These are phyloP conservation scores for Meliscaeva auricollis DNA, from an alignment of 2,888 invertebrate genomes.

Conservation along the genomic window DNA sequence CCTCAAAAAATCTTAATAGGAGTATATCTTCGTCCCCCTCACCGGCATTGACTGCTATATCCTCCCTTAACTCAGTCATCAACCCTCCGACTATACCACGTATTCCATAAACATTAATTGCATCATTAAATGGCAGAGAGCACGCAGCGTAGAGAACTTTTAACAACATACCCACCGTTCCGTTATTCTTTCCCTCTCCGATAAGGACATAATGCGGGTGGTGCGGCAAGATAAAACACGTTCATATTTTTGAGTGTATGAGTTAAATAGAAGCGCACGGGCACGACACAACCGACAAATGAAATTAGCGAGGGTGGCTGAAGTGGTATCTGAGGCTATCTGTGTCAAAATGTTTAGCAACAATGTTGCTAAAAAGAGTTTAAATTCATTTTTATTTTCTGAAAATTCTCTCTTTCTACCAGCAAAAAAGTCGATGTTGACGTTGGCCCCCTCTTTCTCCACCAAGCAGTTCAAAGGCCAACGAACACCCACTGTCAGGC, in stretches of 20 bases:
- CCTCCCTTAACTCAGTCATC: conserved; percentile 20
- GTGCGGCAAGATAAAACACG: conserved; percentile 16
- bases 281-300: conserved; percentile 48
- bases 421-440: not conserved
- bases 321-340: not conserved
- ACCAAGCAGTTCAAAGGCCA: conserved; percentile 45
- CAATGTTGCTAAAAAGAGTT: conserved; percentile 63
- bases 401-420: not conserved
- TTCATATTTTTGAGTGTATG: conserved; percentile 29
- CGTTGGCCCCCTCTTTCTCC: not conserved
- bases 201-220: conserved; percentile 40
- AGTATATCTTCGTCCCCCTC: conserved; percentile 13
- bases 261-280: conserved; percentile 55
- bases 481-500: conserved; percentile 45
- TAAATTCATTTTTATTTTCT: conserved; percentile 1
- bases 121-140: conserved; percentile 70
- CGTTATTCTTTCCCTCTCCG: not conserved
- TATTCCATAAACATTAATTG: conserved; percentile 70
- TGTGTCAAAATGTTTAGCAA: conserved; percentile 56
- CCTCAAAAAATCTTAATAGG: conserved; percentile 63
- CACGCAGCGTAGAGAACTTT: conserved; percentile 27
- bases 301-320: conserved; percentile 49
- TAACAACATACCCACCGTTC: conserved; percentile 1
- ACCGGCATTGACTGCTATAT: too few species aligned
- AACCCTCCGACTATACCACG: conserved; percentile 29